Evolutionary conservation across 2,888 invertebrate genomes (phyloP), one percentile per base, ranked within the genome.

Genomic region (Dolomedes plantarius): DNA sequence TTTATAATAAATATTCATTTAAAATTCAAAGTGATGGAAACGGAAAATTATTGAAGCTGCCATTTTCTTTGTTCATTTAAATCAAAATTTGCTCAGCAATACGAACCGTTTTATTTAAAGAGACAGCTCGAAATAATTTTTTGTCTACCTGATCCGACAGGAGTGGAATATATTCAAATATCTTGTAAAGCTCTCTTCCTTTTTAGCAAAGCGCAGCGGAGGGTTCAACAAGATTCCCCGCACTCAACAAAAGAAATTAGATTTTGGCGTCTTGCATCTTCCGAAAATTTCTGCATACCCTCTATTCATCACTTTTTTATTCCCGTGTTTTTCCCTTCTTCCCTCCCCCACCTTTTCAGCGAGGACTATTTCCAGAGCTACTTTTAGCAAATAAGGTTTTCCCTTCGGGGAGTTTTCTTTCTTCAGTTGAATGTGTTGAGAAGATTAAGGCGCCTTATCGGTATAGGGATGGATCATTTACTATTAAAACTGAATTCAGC

Each of bases 241-340:
- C 46, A 46, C 46, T 46, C 46, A 36, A 36, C 46, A 46, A 46
- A 46, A 46, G 46, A 46, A 46, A 46, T 46, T 46, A 46, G 46
- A 46, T 46, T 46, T 46, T 46, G 9, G 46, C 16, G 16, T 46
- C 46, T 46, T 46, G 46, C 16, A 46, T 36, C 36, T 46, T 46
- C 46, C 46, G 9, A 46, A 46, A 16, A 46, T 11, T 46, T 46
- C 16, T 46, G 2, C 46, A 16, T 46, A 11, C n/a, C 9, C 16
- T 46, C 16, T 16, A 46, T 46, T 46, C 46, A 46, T 46, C 46
- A 2, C 13, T 13, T 46, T 46, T 16, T 46, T 46, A 9, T 46
- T 46, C 46, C 16, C 46, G 11, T 46, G 2, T 16, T 13, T 36
- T 36, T 5, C 16, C 2, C 46, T 46, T 16, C 46, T 36, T 36